A percentile compares a stretch with the other conserved stretches of the same genome.
Evolutionary conservation across 2,888 invertebrate genomes (phyloP).

Genomic region (Andrena camellia): DNA sequence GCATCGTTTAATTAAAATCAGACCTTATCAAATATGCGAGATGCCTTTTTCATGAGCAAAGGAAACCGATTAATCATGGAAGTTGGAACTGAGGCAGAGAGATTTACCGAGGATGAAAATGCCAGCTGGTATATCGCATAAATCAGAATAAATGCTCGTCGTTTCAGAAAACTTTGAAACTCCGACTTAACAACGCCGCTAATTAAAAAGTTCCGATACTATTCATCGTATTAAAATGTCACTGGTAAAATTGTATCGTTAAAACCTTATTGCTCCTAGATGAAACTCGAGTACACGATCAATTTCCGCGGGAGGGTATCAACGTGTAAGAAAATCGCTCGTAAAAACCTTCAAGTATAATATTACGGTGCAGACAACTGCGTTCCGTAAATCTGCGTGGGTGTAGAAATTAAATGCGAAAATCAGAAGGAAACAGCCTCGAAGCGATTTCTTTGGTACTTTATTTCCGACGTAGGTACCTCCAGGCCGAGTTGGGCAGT

Average conservation of each 20-base stretch:
- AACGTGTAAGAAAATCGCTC: not conserved
- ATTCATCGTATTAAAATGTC: not conserved
- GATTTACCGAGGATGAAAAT: not conserved
- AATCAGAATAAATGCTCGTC: constrained; percentile 14
- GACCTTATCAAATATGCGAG: too few species aligned
- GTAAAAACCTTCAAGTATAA: not conserved
- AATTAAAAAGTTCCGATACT: constrained; percentile 20
- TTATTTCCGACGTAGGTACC: not conserved
- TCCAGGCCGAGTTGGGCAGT: too few species aligned
- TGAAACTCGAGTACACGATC: not conserved
- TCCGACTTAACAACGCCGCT: not conserved
- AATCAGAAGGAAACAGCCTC: too few species aligned
- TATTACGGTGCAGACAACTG: not conserved
- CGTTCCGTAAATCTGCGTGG: not conserved
- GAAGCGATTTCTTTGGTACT: not conserved
- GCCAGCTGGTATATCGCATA: not conserved
- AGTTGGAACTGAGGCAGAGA: not conserved
- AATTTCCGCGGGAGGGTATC: not conserved
- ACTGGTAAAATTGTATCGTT: constrained; percentile 22
- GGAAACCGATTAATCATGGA: not conserved
- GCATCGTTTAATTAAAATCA: too few species aligned
- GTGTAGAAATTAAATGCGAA: not conserved
- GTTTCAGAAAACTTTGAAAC: constrained; percentile 8
- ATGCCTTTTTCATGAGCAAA: not conserved
- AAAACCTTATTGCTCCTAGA: constrained; percentile 16